phyloP scores from a whole-genome alignment of 1,140 invertebrate species.

The Drosophila oshimai region DNA sequence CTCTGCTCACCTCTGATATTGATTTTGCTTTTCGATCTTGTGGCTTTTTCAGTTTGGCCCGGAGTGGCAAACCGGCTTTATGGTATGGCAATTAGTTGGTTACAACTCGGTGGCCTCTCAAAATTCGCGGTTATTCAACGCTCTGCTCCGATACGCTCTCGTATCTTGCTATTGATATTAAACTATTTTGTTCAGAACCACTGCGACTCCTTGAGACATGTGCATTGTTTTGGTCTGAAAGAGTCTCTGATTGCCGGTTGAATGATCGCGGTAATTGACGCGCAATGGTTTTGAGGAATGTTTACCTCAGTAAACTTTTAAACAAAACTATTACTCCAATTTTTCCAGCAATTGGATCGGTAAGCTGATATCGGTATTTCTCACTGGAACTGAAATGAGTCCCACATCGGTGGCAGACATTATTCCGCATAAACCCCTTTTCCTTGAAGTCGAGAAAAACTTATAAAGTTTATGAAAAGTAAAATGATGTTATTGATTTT shows the following conservation, averaged over 20 bases:
- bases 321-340: not conserved
- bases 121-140: slow-evolving; percentile 58
- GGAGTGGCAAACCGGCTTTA: slow-evolving; percentile 60
- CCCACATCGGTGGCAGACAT: not conserved
- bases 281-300: not conserved
- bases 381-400: not conserved
- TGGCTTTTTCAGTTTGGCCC: slow-evolving; percentile 28
- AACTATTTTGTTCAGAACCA: slow-evolving; percentile 21
- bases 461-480: no score
- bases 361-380: not conserved
- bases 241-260: not conserved
- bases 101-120: slow-evolving; percentile 47
- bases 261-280: slow-evolving; percentile 1
- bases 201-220: not conserved
- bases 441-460: not conserved
- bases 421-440: not conserved
- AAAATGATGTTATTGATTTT: no score
- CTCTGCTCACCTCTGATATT: slow-evolving; percentile 50
- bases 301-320: not conserved
- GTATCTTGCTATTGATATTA: not conserved
- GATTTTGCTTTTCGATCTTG: slow-evolving; percentile 30
- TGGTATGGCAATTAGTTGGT: slow-evolving; percentile 50
- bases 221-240: slow-evolving; percentile 19
- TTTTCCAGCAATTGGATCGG: not conserved
- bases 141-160: not conserved